Percentiles rank a stretch among this genome's conserved stretches.
Conservation (phyloP, 2,888 invertebrate genomes). For the Linyphia triangularis region DNA sequence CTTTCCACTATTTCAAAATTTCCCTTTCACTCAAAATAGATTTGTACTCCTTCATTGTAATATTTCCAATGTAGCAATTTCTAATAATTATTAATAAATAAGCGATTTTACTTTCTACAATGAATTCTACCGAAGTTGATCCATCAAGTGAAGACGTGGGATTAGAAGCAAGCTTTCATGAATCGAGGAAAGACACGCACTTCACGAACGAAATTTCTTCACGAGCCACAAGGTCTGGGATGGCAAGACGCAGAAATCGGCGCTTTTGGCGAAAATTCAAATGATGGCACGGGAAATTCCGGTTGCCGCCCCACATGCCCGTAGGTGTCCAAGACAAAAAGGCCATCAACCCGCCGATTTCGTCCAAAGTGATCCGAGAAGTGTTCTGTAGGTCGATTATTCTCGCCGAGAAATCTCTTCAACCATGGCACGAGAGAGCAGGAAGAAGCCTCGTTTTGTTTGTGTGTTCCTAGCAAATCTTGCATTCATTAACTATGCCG, state of each 20-base stretch:
- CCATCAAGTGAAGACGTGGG: no score
- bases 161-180: no score
- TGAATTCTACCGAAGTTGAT: no score
- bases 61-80: no score
- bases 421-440: constrained; percentile 32
- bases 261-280: constrained; percentile 7
- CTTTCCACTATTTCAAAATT: no score
- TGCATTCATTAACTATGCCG: not conserved
- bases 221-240: not conserved
- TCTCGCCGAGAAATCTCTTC: constrained; percentile 24
- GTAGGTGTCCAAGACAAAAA: constrained; percentile 45
- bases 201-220: not conserved
- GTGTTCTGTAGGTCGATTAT: constrained; percentile 43
- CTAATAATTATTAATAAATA: no score
- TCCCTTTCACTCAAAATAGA: no score
- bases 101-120: no score
- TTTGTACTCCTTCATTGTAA: no score
- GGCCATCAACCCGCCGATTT: constrained; percentile 57
- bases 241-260: not conserved
- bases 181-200: not conserved
- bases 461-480: no score
- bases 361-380: not conserved
- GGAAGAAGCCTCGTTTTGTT: not conserved
- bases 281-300: constrained; percentile 23
- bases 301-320: constrained; percentile 40